Conservation (phyloP, 2,888 invertebrate genomes). For the Metopia argyrocephala region DNA sequence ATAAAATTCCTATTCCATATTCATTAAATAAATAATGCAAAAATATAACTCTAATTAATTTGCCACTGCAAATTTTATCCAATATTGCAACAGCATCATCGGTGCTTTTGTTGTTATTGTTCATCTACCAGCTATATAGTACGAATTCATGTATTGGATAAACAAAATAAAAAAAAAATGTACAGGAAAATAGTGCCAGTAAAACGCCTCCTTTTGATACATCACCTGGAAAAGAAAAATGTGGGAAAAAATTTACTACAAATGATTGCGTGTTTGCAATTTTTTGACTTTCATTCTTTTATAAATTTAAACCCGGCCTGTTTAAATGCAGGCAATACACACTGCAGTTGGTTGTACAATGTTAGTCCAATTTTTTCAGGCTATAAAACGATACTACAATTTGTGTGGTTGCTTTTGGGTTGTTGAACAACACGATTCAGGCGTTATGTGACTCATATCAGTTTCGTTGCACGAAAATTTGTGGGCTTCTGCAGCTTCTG, state of each 20-base stretch:
- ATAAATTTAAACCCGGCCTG: too few relatives aligned
- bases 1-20: not conserved
- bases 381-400: too few relatives aligned
- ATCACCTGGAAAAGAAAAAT: slow-evolving; percentile 39
- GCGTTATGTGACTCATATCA: too few relatives aligned
- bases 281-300: not conserved
- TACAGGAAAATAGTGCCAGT: slow-evolving; percentile 19
- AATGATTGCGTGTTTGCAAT: not conserved
- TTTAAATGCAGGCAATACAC: too few relatives aligned
- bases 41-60: not conserved
- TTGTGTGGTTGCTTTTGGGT: too few relatives aligned
- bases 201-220: slow-evolving; percentile 19
- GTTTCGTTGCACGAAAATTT: too few relatives aligned
- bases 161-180: too few relatives aligned
- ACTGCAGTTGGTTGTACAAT: too few relatives aligned
- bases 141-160: slow-evolving; percentile 28
- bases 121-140: not conserved
- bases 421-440: too few relatives aligned
- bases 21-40: not conserved
- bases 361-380: too few relatives aligned
- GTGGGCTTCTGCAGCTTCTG: too few relatives aligned
- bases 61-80: not conserved
- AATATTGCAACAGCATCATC: slow-evolving; percentile 33
- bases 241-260: slow-evolving; percentile 20
- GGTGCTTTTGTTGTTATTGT: slow-evolving; percentile 17